These are phyloP conservation scores for Hypselothyrea guttata DNA, from an alignment of 2,888 invertebrate genomes.

Conservation along the genomic window DNA sequence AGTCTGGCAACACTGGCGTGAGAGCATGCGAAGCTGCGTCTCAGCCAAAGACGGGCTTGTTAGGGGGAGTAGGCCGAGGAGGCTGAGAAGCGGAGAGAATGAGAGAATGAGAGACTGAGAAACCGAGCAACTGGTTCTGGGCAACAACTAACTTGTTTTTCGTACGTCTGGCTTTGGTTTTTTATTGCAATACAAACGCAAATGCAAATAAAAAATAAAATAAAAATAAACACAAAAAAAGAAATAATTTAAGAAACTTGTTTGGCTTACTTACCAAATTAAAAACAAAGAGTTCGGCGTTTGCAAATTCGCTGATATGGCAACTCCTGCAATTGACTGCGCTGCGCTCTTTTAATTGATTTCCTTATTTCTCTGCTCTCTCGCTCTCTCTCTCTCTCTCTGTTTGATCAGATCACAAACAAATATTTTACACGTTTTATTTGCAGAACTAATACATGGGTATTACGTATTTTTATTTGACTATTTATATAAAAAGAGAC, in stretches of 20 bases:
- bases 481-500: constrained; percentile 51
- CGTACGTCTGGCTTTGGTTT: constrained; percentile 27
- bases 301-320: constrained; percentile 27
- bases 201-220: constrained; percentile 8
- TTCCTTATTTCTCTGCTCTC: constrained; percentile 5
- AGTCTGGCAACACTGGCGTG: too few species aligned
- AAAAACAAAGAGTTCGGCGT: constrained; percentile 1
- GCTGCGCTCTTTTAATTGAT: too few species aligned
- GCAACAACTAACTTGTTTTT: constrained; percentile 63
- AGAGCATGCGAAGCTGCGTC: constrained; percentile 28
- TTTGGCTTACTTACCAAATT: constrained; percentile 49
- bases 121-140: constrained; percentile 60
- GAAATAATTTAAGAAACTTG: constrained; percentile 41
- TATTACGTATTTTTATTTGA: constrained; percentile 13
- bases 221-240: constrained; percentile 5
- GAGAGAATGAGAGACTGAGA: constrained; percentile 7
- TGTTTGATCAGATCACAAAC: too few species aligned
- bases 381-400: too few species aligned
- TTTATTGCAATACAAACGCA: constrained; percentile 31
- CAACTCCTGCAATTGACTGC: too few species aligned
- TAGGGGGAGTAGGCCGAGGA: constrained; percentile 20
- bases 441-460: constrained; percentile 14
- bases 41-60: constrained; percentile 45
- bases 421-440: constrained; percentile 5
- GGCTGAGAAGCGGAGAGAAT: constrained; percentile 8